phyloP scores from a whole-genome alignment of 2,113 vertebrate genomes.

The Ifrita kowaldi region DNA sequence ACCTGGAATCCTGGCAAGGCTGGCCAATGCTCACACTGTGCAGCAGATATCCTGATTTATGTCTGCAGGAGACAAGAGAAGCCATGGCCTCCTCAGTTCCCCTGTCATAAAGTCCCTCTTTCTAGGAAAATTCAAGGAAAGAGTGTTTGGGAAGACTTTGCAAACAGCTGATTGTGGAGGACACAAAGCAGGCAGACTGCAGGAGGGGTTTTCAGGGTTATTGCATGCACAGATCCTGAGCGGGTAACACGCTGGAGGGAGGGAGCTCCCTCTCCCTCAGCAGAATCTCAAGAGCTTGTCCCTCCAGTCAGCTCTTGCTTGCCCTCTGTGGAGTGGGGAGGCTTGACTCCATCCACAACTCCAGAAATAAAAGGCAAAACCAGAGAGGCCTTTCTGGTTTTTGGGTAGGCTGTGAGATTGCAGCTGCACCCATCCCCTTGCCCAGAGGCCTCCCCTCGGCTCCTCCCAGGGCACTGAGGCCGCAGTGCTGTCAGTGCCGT shows the following conservation, averaged over 20 bases:
- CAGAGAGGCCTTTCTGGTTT: background rate
- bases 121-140: background rate
- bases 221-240: background rate
- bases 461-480: background rate
- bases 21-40: accelerated
- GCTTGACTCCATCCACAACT: background rate
- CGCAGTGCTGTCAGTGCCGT: background rate
- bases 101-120: background rate
- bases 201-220: background rate
- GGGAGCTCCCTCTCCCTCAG: background rate
- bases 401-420: background rate
- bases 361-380: background rate
- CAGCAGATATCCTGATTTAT: background rate
- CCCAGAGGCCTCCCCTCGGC: background rate
- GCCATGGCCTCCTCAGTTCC: background rate
- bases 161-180: background rate
- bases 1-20: background rate
- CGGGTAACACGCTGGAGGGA: background rate
- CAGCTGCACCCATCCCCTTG: background rate
- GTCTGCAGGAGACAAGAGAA: background rate
- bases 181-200: background rate
- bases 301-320: background rate
- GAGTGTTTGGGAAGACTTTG: background rate
- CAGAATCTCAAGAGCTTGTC: background rate
- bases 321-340: accelerated